phyloP scores from a whole-genome alignment of 2,888 invertebrate genomes.

The Tinea pellionella region DNA sequence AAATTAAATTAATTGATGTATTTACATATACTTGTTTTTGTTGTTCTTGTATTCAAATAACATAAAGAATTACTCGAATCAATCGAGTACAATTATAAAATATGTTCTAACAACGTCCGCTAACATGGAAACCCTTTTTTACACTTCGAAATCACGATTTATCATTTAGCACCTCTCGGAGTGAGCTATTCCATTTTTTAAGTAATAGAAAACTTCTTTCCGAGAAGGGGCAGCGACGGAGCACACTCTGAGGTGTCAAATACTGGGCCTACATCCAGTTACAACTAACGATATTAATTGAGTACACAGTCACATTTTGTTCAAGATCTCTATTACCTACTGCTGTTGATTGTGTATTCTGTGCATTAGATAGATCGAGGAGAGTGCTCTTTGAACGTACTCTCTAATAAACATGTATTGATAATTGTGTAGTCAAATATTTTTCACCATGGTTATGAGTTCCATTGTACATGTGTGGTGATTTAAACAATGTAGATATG shows the following conservation, averaged over 20 bases:
- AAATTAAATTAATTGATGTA: constrained; percentile 7
- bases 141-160: constrained; percentile 54
- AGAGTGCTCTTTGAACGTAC: constrained; percentile 5
- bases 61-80: neutral
- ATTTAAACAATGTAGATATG: too few relatives aligned
- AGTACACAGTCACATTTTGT: constrained; percentile 2
- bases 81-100: constrained; percentile 13
- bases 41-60: neutral
- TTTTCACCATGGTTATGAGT: neutral
- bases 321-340: constrained; percentile 7
- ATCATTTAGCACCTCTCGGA: constrained; percentile 47
- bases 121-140: constrained; percentile 23
- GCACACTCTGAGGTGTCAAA: constrained; percentile 49
- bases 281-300: constrained; percentile 13
- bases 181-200: constrained; percentile 13
- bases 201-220: constrained; percentile 34
- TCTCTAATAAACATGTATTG: neutral
- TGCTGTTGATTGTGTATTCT: constrained; percentile 6
- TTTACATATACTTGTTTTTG: constrained; percentile 3
- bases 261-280: constrained; percentile 25
- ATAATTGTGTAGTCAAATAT: neutral
- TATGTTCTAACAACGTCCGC: neutral
- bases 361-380: neutral
- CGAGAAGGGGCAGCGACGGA: constrained; percentile 45
- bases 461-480: neutral